These are phyloP conservation scores for Tupaia chinensis DNA, from an alignment of 2,113 vertebrate species.

Conservation along the genomic window DNA sequence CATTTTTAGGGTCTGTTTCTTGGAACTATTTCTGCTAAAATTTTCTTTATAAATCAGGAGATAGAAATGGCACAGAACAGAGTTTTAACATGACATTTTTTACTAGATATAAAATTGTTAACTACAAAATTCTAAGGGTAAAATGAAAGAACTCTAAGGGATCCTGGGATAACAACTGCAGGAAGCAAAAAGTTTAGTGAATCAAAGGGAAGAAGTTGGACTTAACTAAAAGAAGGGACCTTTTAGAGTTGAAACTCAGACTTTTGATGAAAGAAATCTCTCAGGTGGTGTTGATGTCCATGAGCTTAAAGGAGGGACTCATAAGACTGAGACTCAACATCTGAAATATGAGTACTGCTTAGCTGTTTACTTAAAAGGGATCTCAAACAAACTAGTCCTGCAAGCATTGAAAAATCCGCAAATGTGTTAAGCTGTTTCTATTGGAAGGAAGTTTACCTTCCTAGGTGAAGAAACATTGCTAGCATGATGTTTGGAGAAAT, in stretches of 20 bases:
- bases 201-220: not conserved
- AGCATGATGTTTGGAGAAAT: not conserved
- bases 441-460: not conserved
- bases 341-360: not conserved
- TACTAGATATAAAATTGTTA: not conserved
- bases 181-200: not conserved
- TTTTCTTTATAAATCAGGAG: not conserved
- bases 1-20: not conserved
- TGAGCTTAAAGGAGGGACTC: not conserved
- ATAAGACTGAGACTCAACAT: not conserved
- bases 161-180: not conserved
- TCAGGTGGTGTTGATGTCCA: not conserved
- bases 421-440: not conserved
- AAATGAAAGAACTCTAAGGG: not conserved
- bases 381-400: not conserved
- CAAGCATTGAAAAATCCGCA: not conserved
- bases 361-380: not conserved
- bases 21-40: not conserved
- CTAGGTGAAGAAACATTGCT: not conserved
- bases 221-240: not conserved
- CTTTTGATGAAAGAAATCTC: not conserved
- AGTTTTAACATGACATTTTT: not conserved
- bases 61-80: not conserved
- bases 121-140: not conserved
- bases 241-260: not conserved